Percentiles rank a stretch among this genome's conserved stretches.
Conservation (phyloP, 2,888 invertebrate genomes). For the Oscheius sp. region DNA sequence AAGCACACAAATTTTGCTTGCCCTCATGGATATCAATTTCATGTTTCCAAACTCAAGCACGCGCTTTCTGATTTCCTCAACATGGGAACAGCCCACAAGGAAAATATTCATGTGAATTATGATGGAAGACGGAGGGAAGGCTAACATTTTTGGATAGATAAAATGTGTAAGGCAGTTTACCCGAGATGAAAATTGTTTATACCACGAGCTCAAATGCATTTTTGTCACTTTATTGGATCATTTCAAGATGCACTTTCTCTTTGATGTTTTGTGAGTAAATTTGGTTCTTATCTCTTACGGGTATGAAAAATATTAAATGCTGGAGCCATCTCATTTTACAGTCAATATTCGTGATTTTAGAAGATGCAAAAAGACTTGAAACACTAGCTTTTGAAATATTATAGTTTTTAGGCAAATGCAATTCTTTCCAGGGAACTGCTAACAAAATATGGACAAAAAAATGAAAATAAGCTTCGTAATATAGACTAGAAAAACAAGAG, state of each 20-base stretch:
- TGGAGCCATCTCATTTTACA: no score
- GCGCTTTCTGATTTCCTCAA: conserved; percentile 16
- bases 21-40: conserved; percentile 3
- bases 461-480: background rate
- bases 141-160: background rate
- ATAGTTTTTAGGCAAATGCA: background rate
- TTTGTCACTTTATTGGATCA: no score
- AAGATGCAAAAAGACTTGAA: no score
- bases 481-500: no score
- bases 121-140: background rate
- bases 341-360: no score
- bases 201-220: no score
- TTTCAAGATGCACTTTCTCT: no score
- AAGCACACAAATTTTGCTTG: background rate
- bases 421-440: background rate
- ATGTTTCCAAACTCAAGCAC: background rate
- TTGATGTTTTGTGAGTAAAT: no score
- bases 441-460: background rate
- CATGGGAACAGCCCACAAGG: conserved; percentile 18
- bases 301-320: no score
- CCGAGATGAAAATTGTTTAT: background rate
- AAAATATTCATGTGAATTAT: background rate
- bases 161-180: background rate
- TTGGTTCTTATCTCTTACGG: no score
- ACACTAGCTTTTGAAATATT: no score